Evolutionary conservation across 2,888 invertebrate genomes (phyloP).

Genomic region (Neoascia interrupta): DNA sequence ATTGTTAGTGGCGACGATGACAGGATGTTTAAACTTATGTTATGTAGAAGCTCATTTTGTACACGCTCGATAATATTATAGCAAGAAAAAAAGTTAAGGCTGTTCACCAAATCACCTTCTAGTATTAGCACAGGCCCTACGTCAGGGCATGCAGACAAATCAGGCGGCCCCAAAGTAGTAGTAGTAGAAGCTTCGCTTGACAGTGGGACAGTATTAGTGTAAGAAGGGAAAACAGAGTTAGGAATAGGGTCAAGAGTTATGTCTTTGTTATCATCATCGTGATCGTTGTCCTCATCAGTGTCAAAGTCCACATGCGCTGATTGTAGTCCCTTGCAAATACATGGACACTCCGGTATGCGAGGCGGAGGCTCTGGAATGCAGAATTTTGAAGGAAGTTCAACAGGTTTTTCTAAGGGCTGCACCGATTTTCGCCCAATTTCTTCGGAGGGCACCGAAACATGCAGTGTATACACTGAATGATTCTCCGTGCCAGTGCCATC

Average conservation of each 20-base stretch:
- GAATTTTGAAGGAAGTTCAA: conserved; percentile 52
- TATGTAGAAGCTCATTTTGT: conserved; percentile 51
- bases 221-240: conserved; percentile 52
- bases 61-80: conserved; percentile 46
- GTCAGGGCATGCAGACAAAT: conserved; percentile 82
- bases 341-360: conserved; percentile 78
- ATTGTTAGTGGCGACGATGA: conserved; percentile 59
- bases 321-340: conserved; percentile 72
- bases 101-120: conserved; percentile 85
- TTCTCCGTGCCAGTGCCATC: conserved; percentile 81
- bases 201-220: conserved; percentile 53
- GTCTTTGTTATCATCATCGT: conserved; percentile 41
- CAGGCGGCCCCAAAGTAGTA: conserved; percentile 75
- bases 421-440: conserved; percentile 49
- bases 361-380: conserved; percentile 78
- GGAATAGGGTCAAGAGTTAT: conserved; percentile 35
- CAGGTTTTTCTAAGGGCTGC: conserved; percentile 25
- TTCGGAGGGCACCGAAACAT: conserved; percentile 88
- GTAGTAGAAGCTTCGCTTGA: conserved; percentile 72
- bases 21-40: conserved; percentile 18
- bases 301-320: conserved; percentile 62
- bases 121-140: conserved; percentile 89
- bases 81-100: conserved; percentile 17
- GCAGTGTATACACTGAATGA: conserved; percentile 88
- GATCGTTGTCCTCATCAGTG: conserved; percentile 32